Base-by-base conservation (phyloP, 2,888 invertebrate species). In the Galerucella calmariensis region DNA sequence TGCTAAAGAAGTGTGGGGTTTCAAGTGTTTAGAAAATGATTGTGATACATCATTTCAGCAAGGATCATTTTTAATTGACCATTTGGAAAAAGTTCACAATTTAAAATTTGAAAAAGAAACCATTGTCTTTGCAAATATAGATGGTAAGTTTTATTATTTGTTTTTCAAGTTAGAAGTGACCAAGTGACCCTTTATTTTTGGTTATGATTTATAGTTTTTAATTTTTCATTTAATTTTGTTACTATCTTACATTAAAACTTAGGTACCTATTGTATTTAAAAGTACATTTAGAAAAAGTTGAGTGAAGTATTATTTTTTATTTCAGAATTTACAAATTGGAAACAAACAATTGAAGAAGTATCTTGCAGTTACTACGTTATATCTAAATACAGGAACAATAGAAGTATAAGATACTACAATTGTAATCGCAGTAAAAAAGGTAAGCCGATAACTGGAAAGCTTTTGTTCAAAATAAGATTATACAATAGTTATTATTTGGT, bases 1-100 rank as follows among this genome's bases (percentile, higher is more conserved):
- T 62, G 62, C 35, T n/a, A 62, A 61, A 61, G 61, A 62, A 62
- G 62, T 62, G 62, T 62, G 62, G 35, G 35, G 35, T 35, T 35
- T 35, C 27, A 61, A 61, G 61, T 61, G 61, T 61, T 61, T 61
- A 27, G 61, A 61, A 61, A 20, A 9, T 35, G 14, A 62, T 35
- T 62, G 41, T 62, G 35, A 62, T 62, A 35, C 35, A 62, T 62
- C 41, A 5, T 62, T 62, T 62, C 24, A 62, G 35, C 62, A 35
- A 35, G 62, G 62, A 62, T 35, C 10, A 35, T 62, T 62, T 62
- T 35, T 62, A 35, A 35, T 62, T n/a, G 14, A 35, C n/a, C 41
- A 62, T 62, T 62, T 62, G 35, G 41, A 62, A 62, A 62, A 62
- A 35, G 62, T 35, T 35, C 61, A 61, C 20, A 24, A 61, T 27